Conservation (phyloP, 2,797 vertebrate genomes). For the Hirundo rustica region DNA sequence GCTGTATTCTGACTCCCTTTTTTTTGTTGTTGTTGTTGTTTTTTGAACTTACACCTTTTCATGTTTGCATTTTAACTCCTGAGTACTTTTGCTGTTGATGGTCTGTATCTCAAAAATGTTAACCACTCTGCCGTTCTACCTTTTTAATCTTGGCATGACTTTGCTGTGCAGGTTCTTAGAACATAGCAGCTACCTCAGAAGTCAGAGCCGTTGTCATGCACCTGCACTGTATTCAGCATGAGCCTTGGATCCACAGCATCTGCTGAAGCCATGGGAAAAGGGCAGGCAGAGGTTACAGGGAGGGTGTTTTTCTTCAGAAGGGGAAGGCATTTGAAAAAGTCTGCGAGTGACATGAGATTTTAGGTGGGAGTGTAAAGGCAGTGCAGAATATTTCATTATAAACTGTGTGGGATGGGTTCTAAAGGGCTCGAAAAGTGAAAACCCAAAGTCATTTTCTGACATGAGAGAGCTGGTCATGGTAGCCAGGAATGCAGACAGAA, state of each 20-base stretch:
- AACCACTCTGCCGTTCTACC: not conserved
- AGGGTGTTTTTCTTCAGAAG: not conserved
- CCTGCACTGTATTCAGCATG: not conserved
- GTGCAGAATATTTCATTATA: fast-evolving
- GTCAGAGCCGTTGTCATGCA: not conserved
- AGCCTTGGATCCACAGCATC: not conserved
- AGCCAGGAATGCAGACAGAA: not conserved
- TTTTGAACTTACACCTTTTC: not conserved
- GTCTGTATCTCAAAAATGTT: not conserved
- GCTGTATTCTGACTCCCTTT: not conserved
- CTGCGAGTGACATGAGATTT: not conserved
- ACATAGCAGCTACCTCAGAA: not conserved
- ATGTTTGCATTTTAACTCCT: not conserved
- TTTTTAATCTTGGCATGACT: not conserved
- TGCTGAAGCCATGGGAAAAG: not conserved
- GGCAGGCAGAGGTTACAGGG: not conserved
- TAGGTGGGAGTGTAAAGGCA: not conserved
- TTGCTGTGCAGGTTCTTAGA: not conserved
- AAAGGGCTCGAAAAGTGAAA: not conserved
- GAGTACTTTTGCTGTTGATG: not conserved
- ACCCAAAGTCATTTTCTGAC: not conserved
- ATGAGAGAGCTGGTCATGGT: not conserved
- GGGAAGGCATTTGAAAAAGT: not conserved
- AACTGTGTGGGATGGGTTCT: not conserved
- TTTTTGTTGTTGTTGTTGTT: too few species aligned